phyloP scores from a whole-genome alignment of 1,140 invertebrate species.

The Saxidomus purpurata region DNA sequence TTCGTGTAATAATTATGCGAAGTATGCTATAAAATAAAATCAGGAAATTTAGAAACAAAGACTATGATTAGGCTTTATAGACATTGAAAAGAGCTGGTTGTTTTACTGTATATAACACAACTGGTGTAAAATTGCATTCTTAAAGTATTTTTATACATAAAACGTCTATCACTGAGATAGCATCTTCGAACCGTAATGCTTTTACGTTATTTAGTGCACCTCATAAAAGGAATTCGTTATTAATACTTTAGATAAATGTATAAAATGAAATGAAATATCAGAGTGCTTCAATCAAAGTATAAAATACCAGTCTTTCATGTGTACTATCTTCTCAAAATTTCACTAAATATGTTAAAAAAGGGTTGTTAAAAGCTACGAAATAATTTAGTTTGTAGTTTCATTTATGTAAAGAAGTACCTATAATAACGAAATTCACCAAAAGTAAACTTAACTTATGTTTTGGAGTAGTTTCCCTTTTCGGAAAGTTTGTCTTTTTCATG shows the following conservation, averaged over 20 bases:
- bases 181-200: background rate
- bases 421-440: too few relatives aligned
- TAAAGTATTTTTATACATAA: background rate
- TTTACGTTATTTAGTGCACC: slow-evolving; percentile 18
- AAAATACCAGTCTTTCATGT: background rate
- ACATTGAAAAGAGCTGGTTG: background rate
- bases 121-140: background rate
- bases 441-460: too few relatives aligned
- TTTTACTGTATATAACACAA: background rate
- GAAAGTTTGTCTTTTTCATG: too few relatives aligned
- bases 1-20: background rate
- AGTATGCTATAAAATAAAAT: background rate
- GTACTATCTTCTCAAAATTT: background rate
- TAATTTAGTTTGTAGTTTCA: too few relatives aligned
- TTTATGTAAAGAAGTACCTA: too few relatives aligned
- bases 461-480: too few relatives aligned
- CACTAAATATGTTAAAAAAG: background rate
- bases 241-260: slow-evolving; percentile 3
- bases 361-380: too few relatives aligned
- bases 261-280: background rate
- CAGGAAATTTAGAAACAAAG: background rate
- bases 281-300: background rate
- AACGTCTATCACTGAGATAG: background rate
- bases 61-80: background rate
- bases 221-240: background rate